Conservation (phyloP, 1,140 invertebrate species). For the Melipona quadrifasciata region DNA sequence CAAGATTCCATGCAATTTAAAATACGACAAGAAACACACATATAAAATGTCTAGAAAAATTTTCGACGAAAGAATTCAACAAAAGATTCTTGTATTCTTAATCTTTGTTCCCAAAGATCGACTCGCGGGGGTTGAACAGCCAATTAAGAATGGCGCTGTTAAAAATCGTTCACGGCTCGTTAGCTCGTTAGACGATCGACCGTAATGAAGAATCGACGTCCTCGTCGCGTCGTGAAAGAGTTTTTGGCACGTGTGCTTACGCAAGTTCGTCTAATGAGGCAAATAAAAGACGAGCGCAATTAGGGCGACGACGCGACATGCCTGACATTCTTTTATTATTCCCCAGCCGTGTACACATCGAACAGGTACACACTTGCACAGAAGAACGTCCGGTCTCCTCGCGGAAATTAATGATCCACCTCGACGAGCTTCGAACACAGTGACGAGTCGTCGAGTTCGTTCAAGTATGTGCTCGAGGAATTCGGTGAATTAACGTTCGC, state of each 20-base stretch:
- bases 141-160: background rate
- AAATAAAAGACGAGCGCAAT: constrained; percentile 24
- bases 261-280: background rate
- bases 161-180: constrained; percentile 10
- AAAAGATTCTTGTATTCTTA: background rate
- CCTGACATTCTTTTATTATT: background rate
- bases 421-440: background rate
- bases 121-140: background rate
- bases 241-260: background rate
- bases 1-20: too few relatives aligned
- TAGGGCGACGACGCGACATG: background rate
- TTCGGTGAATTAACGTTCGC: constrained; percentile 33
- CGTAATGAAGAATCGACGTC: constrained; percentile 10
- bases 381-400: background rate
- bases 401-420: constrained; percentile 25
- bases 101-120: background rate
- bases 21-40: too few relatives aligned
- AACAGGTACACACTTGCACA: background rate
- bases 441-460: constrained; percentile 22
- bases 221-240: background rate
- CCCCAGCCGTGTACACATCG: too few relatives aligned
- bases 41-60: too few relatives aligned
- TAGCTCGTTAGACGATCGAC: background rate
- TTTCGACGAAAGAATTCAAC: background rate
- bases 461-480: constrained; percentile 18